These are phyloP conservation scores for Caenorhabditis zanzibari DNA, from an alignment of 2,888 invertebrate genomes.

Conservation along the genomic window DNA sequence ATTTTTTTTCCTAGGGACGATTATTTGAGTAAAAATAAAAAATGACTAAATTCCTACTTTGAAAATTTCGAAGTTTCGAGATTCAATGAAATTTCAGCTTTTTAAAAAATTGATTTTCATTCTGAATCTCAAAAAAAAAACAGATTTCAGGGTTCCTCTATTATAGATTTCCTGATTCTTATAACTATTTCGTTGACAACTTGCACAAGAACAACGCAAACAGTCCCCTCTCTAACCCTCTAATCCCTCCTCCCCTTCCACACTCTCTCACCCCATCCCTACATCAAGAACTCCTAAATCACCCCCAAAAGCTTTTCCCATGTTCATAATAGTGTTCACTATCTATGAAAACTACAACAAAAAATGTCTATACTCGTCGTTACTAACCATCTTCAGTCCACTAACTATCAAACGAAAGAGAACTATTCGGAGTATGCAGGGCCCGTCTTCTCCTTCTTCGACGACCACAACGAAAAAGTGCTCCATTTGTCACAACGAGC, in stretches of 20 bases:
- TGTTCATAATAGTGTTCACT: constrained; percentile 50
- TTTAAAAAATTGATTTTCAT: too few relatives aligned
- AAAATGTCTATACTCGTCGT: constrained; percentile 22
- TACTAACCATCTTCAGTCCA: constrained; percentile 41
- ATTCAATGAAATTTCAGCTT: too few relatives aligned
- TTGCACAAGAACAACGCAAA: constrained; percentile 27
- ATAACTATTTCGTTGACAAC: neutral
- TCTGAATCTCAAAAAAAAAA: too few relatives aligned
- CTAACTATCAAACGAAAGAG: constrained; percentile 44
- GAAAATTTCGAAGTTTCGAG: too few relatives aligned
- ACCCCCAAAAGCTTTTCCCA: neutral
- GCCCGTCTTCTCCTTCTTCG: too few relatives aligned
- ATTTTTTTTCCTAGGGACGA: too few relatives aligned
- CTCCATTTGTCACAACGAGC: constrained; percentile 10
- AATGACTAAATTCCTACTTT: too few relatives aligned
- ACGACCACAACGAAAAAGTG: constrained; percentile 3
- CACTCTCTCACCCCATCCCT: constrained; percentile 6
- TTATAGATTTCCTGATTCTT: neutral
- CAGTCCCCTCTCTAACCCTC: constrained; percentile 26
- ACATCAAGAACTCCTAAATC: neutral
- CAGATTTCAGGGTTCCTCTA: too few relatives aligned
- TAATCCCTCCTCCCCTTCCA: constrained; percentile 2
- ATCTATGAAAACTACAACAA: constrained; percentile 46
- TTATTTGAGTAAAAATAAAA: too few relatives aligned
- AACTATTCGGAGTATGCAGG: constrained; percentile 43